A percentile compares a stretch with the other conserved stretches of the same genome.
phyloP scores from a whole-genome alignment of 2,113 vertebrate species.

The Chitala chitala region DNA sequence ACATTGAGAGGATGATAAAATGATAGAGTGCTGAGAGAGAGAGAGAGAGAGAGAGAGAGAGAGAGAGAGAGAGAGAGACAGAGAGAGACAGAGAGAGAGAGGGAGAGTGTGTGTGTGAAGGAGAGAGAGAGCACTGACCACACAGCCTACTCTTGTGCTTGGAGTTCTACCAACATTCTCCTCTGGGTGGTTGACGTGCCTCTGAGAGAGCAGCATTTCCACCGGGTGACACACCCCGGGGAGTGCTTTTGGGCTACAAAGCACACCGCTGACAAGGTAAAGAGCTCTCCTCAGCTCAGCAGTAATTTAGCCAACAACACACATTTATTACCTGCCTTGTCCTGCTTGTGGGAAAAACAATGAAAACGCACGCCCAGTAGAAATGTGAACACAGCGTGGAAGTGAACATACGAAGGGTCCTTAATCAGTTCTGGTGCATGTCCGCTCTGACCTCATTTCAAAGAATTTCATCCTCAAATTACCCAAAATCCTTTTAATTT shows the following conservation, averaged over 20 bases:
- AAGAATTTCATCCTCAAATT: background rate
- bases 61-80: constrained; percentile 37
- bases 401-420: too few species aligned
- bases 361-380: background rate
- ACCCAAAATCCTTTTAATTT: background rate
- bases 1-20: constrained; percentile 39
- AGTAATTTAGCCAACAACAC: background rate
- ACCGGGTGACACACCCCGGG: too few species aligned
- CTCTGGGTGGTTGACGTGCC: constrained; percentile 26
- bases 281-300: background rate
- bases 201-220: background rate
- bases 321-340: background rate
- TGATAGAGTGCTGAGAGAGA: constrained; percentile 22
- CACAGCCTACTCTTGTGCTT: constrained; percentile 59
- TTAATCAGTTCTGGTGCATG: too few species aligned
- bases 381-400: background rate
- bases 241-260: background rate
- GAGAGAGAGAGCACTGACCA: constrained; percentile 42
- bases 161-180: constrained; percentile 45
- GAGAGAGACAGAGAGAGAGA: constrained; percentile 16
- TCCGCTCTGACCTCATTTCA: too few species aligned
- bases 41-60: constrained; percentile 30
- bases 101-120: too few species aligned
- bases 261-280: background rate
- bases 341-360: background rate